phyloP scores from a whole-genome alignment of 2,888 invertebrate genomes.

The Nysson spinosus region DNA sequence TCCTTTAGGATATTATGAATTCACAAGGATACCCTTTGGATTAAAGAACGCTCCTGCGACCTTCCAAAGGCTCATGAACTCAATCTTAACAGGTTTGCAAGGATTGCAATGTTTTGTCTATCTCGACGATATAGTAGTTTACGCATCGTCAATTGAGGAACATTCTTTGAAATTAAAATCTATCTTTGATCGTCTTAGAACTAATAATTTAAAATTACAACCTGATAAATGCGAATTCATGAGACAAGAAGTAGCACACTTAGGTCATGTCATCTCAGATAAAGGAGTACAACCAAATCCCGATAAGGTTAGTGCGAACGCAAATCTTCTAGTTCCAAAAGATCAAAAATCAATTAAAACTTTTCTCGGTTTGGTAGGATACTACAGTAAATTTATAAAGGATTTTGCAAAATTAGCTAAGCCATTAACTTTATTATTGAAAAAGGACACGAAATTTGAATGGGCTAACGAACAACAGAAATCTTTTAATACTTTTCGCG shows the following conservation, averaged over 20 bases:
- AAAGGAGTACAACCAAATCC: too few relatives aligned
- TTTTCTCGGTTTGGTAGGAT: too few relatives aligned
- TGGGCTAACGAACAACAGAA: slow-evolving; percentile 4
- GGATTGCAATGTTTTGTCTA: background rate
- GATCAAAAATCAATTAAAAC: too few relatives aligned
- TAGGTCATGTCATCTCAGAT: background rate
- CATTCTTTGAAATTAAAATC: background rate
- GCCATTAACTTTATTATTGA: too few relatives aligned
- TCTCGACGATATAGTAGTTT: background rate
- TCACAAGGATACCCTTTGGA: background rate
- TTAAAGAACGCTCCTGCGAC: background rate
- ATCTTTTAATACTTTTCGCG: slow-evolving; percentile 10
- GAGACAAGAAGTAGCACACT: slow-evolving; percentile 1
- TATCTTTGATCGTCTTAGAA: too few relatives aligned
- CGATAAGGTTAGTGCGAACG: too few relatives aligned
- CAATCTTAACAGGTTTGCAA: background rate
- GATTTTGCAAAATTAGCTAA: too few relatives aligned
- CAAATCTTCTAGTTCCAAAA: too few relatives aligned
- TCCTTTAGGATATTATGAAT: background rate
- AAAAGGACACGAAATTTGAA: too few relatives aligned
- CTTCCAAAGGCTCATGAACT: background rate
- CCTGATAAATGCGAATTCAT: background rate
- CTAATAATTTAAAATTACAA: background rate
- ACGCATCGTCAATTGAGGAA: background rate
- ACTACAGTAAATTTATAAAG: too few relatives aligned